Evolutionary conservation across 2,797 vertebrate genomes (phyloP).

Genomic region (Lepilemur ruficaudatus): DNA sequence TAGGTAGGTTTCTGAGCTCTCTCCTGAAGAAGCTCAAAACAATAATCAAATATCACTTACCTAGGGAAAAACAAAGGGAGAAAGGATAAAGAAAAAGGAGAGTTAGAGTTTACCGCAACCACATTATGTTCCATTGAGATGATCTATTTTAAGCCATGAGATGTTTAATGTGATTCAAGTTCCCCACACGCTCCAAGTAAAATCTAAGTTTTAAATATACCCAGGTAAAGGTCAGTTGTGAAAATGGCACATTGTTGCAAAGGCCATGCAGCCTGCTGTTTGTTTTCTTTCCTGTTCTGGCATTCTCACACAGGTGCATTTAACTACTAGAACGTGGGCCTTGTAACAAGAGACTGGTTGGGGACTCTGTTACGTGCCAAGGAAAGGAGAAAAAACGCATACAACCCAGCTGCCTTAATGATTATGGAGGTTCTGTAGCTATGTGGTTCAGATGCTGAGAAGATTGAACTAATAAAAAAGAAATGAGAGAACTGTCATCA

Average conservation of each 20-base stretch:
- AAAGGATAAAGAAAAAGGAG: neutral
- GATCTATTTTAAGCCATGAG: slow-evolving; percentile 44
- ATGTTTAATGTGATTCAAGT: slow-evolving; percentile 65
- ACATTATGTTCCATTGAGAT: slow-evolving; percentile 18
- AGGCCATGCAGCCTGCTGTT: slow-evolving; percentile 30
- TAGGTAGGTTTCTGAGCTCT: slow-evolving; percentile 59
- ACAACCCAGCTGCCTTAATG: slow-evolving; percentile 78
- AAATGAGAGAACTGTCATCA: slow-evolving; percentile 86
- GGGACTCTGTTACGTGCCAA: slow-evolving; percentile 70
- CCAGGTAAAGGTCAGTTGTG: slow-evolving; percentile 73
- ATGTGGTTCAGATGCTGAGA: slow-evolving; percentile 84
- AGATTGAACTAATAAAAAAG: slow-evolving; percentile 87
- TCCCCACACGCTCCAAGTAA: slow-evolving; percentile 55
- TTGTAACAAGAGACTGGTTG: slow-evolving; percentile 42
- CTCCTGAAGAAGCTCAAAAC: slow-evolving; percentile 74
- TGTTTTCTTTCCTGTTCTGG: neutral
- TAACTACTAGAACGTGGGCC: slow-evolving; percentile 28
- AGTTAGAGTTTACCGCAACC: slow-evolving; percentile 66
- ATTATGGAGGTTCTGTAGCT: slow-evolving; percentile 77
- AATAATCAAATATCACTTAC: slow-evolving; percentile 85
- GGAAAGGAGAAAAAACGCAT: slow-evolving; percentile 51
- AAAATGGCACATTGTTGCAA: slow-evolving; percentile 61
- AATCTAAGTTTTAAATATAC: slow-evolving; percentile 66
- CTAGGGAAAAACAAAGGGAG: slow-evolving; percentile 73
- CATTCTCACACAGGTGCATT: slow-evolving; percentile 34